These are phyloP conservation scores for Mechanitis mazaeus DNA, from an alignment of 2,888 invertebrate genomes.

Conservation along the genomic window DNA sequence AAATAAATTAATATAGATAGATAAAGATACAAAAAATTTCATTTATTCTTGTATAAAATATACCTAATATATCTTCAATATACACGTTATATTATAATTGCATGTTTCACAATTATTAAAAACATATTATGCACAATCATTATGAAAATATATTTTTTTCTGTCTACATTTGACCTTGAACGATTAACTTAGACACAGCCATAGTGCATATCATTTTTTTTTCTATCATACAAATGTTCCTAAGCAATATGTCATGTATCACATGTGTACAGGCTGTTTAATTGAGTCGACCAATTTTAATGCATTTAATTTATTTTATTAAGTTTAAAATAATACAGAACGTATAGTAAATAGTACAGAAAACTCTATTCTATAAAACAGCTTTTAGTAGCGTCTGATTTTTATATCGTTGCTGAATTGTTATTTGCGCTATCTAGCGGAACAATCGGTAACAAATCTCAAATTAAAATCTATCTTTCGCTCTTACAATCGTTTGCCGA, in stretches of 20 bases:
- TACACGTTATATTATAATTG: conserved; percentile 6
- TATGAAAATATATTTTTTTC: neutral
- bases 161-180: neutral
- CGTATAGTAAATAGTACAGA: too few species aligned
- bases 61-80: conserved; percentile 22
- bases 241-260: neutral
- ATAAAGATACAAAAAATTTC: conserved; percentile 26
- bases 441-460: too few species aligned
- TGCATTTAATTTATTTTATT: too few species aligned
- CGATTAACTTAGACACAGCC: neutral
- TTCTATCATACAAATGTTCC: neutral
- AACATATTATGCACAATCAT: neutral
- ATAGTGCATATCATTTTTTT: neutral
- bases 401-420: too few species aligned
- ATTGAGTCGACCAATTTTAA: too few species aligned
- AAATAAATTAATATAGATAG: conserved; percentile 16
- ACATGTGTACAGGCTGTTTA: too few species aligned
- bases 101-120: neutral
- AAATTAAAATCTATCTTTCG: too few species aligned
- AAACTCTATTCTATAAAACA: too few species aligned
- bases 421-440: too few species aligned
- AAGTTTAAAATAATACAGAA: too few species aligned
- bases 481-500: too few species aligned
- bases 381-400: too few species aligned
- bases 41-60: conserved; percentile 28